Conservation (phyloP, 1,140 invertebrate genomes). For the Papilio polyxenes region DNA sequence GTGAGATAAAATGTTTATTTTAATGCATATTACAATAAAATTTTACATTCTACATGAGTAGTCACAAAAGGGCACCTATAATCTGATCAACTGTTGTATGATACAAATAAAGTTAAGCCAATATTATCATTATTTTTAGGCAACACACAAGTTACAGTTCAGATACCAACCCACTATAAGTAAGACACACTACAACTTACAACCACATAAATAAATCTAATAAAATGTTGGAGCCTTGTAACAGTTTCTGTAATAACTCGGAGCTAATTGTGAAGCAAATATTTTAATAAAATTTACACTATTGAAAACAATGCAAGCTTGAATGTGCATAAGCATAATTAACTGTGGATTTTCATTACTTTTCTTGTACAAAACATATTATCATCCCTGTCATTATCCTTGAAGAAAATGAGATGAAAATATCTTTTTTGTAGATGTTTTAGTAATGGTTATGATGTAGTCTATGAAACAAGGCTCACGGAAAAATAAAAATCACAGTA, state of each 20-base stretch:
- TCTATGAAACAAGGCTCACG: conserved; percentile 34
- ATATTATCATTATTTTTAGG: background rate
- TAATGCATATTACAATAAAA: conserved; percentile 41
- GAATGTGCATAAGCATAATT: background rate
- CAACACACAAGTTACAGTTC: background rate
- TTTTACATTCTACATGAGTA: conserved; percentile 34
- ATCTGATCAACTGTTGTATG: background rate
- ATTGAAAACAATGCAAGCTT: background rate
- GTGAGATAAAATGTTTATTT: conserved; percentile 47
- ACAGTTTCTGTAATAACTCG: background rate
- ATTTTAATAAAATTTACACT: background rate
- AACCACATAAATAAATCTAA: conserved; percentile 37
- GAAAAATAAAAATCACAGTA: conserved; percentile 52
- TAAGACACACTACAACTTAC: conserved; percentile 19
- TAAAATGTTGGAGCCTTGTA: conserved; percentile 23
- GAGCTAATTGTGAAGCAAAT: background rate
- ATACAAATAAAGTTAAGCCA: conserved; percentile 14
- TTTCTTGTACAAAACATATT: too few species aligned
- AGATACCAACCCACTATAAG: background rate
- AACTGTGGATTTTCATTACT: too few species aligned
- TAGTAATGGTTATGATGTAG: too few species aligned
- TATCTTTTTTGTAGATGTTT: too few species aligned
- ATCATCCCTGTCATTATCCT: too few species aligned
- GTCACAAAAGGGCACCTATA: conserved; percentile 11
- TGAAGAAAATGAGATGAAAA: too few species aligned